Evolutionary conservation across 2,113 vertebrate species (phyloP).

Genomic region (Benitochromis conjunctus): DNA sequence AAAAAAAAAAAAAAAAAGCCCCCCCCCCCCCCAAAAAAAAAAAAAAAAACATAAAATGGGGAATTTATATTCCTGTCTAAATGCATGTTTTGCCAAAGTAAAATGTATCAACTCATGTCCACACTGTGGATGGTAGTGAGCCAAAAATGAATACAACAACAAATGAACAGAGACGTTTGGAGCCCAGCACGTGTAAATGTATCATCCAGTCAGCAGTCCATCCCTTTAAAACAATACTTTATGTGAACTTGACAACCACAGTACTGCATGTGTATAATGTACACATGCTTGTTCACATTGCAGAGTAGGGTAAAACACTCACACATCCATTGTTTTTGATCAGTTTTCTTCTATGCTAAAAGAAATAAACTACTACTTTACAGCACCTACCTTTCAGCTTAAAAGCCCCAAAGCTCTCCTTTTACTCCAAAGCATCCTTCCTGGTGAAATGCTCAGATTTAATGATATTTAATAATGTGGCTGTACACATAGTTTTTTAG

Average conservation of each 20-base stretch:
- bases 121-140: not conserved
- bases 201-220: not conserved
- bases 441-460: not conserved
- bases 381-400: not conserved
- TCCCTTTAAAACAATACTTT: not conserved
- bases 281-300: not conserved
- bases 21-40: not conserved
- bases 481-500: not conserved
- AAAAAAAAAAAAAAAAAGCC: no score
- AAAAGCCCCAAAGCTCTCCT: not conserved
- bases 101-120: not conserved
- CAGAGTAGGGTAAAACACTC: not conserved
- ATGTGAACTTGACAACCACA: not conserved
- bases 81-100: not conserved
- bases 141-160: not conserved
- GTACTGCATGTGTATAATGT: not conserved
- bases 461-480: not conserved
- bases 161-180: not conserved
- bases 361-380: not conserved
- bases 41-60: not conserved
- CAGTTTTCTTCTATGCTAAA: not conserved
- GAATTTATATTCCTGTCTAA: not conserved
- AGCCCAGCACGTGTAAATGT: not conserved
- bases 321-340: conserved; percentile 4
- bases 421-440: not conserved